Conservation (phyloP, 2,888 invertebrate species). For the Lasioglossum pauxillum region DNA sequence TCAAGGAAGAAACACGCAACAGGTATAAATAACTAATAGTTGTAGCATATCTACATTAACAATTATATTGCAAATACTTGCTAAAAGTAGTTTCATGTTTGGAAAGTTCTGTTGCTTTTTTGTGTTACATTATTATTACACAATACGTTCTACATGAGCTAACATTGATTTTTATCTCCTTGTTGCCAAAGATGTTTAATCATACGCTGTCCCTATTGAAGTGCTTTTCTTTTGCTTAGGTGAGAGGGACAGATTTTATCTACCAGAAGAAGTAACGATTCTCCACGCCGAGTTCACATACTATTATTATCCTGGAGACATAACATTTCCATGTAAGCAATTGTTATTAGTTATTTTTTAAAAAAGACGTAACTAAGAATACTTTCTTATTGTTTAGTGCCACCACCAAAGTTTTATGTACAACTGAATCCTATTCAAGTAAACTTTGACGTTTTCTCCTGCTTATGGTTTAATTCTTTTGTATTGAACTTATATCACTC, state of each 20-base stretch:
- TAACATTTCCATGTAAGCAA: constrained; percentile 92
- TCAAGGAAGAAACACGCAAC: constrained; percentile 82
- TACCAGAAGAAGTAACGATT: constrained; percentile 96
- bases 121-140: constrained; percentile 30
- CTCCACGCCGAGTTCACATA: constrained; percentile 98
- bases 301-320: constrained; percentile 97
- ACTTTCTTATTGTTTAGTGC: constrained; percentile 88
- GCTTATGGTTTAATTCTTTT: constrained; percentile 98
- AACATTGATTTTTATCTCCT: constrained; percentile 36
- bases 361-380: constrained; percentile 19
- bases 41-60: constrained; percentile 74
- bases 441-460: constrained; percentile 93
- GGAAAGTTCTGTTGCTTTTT: constrained; percentile 43
- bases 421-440: constrained; percentile 96
- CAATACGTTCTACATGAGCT: constrained; percentile 18
- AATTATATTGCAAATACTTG: constrained; percentile 41
- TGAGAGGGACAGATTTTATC: constrained; percentile 90
- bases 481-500: constrained; percentile 94
- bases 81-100: constrained; percentile 39
- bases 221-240: constrained; percentile 84
- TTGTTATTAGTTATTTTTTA: constrained; percentile 44
- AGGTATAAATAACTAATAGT: constrained; percentile 79
- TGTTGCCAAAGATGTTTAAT: constrained; percentile 10
- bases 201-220: constrained; percentile 18
- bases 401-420: constrained; percentile 96